Conservation (phyloP, 1,140 invertebrate genomes). For the Hypothenemus hampei region DNA sequence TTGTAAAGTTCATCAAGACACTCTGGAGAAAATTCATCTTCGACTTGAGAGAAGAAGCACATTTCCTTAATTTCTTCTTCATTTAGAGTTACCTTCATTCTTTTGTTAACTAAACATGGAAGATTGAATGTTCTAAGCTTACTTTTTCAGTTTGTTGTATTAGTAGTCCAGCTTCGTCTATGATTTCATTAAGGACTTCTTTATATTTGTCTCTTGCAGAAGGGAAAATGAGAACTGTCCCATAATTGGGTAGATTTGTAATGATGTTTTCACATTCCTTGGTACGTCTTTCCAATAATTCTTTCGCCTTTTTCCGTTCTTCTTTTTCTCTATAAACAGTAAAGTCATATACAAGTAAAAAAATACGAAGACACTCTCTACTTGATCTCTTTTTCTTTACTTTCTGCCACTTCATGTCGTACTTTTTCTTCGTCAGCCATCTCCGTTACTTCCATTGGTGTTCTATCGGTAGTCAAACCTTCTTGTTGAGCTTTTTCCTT, state of each 20-base stretch:
- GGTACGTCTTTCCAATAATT: constrained; percentile 43
- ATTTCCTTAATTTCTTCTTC: constrained; percentile 30
- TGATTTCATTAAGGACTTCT: constrained; percentile 36
- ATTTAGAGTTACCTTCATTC: constrained; percentile 25
- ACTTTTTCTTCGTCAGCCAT: constrained; percentile 47
- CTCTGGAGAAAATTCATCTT: constrained; percentile 26
- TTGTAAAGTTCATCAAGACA: constrained; percentile 25
- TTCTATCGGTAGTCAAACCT: constrained; percentile 23
- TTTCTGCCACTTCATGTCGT: constrained; percentile 37
- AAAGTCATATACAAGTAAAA: not conserved
- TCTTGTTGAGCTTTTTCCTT: constrained; percentile 51
- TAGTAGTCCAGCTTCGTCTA: constrained; percentile 33
- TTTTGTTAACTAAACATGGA: not conserved
- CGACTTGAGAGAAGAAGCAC: constrained; percentile 23
- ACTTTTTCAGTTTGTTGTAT: constrained; percentile 35
- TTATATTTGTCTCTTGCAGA: constrained; percentile 34
- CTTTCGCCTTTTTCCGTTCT: constrained; percentile 40
- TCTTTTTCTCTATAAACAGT: constrained; percentile 32
- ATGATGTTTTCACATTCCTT: constrained; percentile 47
- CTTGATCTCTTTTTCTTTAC: constrained; percentile 15
- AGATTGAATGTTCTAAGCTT: too few relatives aligned
- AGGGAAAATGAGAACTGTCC: constrained; percentile 38
- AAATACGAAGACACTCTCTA: not conserved
- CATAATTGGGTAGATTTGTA: constrained; percentile 46
- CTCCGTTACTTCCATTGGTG: constrained; percentile 29